These are phyloP conservation scores for Popillia japonica DNA, from an alignment of 1,140 invertebrate genomes.

Conservation along the genomic window DNA sequence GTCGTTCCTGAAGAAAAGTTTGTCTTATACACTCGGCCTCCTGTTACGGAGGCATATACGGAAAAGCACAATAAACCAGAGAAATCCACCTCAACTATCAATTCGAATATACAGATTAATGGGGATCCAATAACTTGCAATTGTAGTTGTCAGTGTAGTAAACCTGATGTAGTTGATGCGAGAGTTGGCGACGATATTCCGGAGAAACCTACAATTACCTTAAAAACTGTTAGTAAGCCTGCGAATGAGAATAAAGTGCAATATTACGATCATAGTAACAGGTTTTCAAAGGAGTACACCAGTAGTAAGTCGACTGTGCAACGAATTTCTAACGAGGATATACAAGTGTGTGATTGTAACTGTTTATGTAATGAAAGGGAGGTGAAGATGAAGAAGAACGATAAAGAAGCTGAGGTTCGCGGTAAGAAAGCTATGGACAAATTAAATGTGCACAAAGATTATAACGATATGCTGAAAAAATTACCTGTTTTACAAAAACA, in stretches of 20 bases:
- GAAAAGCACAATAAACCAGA: neutral
- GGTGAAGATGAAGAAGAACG: constrained; percentile 44
- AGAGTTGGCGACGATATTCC: neutral
- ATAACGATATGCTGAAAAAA: constrained; percentile 61
- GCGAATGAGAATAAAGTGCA: constrained; percentile 42
- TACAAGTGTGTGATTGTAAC: constrained; percentile 41
- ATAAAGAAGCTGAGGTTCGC: constrained; percentile 57
- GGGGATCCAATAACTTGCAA: neutral
- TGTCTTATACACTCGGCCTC: neutral
- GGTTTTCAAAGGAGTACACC: constrained; percentile 42
- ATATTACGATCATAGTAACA: constrained; percentile 47
- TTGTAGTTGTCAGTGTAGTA: neutral
- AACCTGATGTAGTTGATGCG: neutral
- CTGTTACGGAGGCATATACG: neutral
- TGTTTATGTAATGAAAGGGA: constrained; percentile 43
- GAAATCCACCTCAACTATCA: neutral
- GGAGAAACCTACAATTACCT: constrained; percentile 36
- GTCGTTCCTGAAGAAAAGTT: neutral
- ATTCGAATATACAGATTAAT: neutral
- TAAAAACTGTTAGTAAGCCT: constrained; percentile 14
- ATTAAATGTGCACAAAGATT: constrained; percentile 62
- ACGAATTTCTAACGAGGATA: constrained; percentile 41
- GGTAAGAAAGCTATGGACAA: constrained; percentile 62
- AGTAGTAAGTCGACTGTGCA: constrained; percentile 39
- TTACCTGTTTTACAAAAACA: constrained; percentile 59